These are phyloP conservation scores for Chaetura pelagica DNA, from an alignment of 2,113 vertebrate genomes.

Conservation along the genomic window DNA sequence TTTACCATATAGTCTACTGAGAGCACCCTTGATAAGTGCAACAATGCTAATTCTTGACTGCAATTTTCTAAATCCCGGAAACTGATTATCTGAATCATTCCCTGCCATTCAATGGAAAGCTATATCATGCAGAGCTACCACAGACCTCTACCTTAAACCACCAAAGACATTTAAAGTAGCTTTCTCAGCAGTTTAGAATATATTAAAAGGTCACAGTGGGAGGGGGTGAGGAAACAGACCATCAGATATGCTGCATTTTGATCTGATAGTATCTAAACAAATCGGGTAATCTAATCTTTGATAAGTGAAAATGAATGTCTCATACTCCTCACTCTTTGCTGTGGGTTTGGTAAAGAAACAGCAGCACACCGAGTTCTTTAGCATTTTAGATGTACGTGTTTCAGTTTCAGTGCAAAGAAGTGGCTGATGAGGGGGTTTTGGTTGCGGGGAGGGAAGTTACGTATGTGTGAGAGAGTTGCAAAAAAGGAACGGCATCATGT, in stretches of 20 bases:
- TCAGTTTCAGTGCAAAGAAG: neutral
- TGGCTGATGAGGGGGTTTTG: neutral
- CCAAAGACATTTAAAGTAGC: neutral
- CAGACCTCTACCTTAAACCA: neutral
- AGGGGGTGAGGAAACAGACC: neutral
- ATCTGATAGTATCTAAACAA: conserved; percentile 13
- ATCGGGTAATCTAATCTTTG: neutral
- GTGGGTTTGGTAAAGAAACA: neutral
- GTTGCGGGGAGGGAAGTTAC: neutral
- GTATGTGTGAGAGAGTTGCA: neutral
- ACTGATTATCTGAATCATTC: neutral
- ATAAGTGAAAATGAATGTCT: neutral
- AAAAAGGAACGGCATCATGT: neutral
- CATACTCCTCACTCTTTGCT: neutral
- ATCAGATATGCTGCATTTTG: neutral
- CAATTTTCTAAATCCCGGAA: neutral
- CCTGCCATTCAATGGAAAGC: neutral
- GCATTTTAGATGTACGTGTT: neutral
- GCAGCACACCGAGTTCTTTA: neutral
- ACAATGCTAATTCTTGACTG: neutral
- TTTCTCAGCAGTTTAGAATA: conserved; percentile 30
- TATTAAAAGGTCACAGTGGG: conserved; percentile 39
- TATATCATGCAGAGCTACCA: neutral
- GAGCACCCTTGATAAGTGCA: neutral
- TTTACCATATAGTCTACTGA: neutral